Conservation (phyloP, 2,888 invertebrate species). For the Stenichneumon culpator region DNA sequence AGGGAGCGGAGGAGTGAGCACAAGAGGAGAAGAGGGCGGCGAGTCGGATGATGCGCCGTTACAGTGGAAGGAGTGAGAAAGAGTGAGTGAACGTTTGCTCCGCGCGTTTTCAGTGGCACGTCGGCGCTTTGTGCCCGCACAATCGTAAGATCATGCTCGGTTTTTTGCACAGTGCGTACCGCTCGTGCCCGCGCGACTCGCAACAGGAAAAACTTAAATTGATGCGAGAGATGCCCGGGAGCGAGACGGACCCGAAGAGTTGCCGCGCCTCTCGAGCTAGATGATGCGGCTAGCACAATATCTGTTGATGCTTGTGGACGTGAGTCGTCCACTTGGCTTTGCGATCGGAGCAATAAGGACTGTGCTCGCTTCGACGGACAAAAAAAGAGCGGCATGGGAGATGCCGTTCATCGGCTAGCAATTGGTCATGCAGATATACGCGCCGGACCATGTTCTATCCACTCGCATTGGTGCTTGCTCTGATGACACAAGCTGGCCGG, state of each 20-base stretch:
- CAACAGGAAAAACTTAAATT: conserved; percentile 80
- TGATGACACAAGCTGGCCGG: background rate
- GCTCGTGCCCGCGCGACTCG: conserved; percentile 63
- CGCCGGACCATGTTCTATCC: background rate
- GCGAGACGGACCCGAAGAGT: conserved; percentile 73
- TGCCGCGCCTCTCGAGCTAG: conserved; percentile 36
- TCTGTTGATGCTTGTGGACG: conserved; percentile 45
- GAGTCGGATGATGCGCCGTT: conserved; percentile 27
- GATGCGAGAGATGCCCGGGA: conserved; percentile 79
- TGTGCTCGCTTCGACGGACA: conserved; percentile 13
- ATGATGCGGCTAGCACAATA: conserved; percentile 32
- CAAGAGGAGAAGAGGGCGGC: conserved; percentile 56
- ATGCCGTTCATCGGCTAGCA: conserved; percentile 61
- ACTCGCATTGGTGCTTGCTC: background rate
- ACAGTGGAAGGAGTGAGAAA: conserved; percentile 32
- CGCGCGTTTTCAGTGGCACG: conserved; percentile 80
- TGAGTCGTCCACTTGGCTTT: conserved; percentile 42
- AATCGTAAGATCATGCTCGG: conserved; percentile 83
- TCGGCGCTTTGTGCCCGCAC: conserved; percentile 82
- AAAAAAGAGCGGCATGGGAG: background rate
- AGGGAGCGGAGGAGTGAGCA: conserved; percentile 46
- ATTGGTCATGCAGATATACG: conserved; percentile 69
- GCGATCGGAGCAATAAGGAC: conserved; percentile 66
- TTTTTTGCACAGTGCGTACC: conserved; percentile 75
- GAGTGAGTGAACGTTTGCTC: conserved; percentile 64